A percentile compares a stretch with the other conserved stretches of the same genome.
Conservation (phyloP, 64 coral and sea anemone genomes). For the Acropora yongei region DNA sequence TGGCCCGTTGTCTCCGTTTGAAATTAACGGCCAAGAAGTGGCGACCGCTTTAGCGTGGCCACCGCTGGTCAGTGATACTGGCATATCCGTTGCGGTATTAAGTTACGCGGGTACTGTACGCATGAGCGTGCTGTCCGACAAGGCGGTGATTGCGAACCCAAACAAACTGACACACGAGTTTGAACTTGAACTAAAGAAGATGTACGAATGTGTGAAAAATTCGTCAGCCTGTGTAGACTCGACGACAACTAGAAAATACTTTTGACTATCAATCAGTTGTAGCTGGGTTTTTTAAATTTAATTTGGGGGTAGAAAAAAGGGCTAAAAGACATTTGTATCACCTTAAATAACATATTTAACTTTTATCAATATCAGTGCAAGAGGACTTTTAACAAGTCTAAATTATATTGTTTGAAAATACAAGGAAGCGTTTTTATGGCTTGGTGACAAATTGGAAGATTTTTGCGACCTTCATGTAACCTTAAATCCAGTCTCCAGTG, state of each 20-base stretch:
- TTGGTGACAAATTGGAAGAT: no score
- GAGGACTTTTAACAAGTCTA: no score
- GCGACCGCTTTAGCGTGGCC: slow-evolving; percentile 82
- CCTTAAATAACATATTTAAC: no score
- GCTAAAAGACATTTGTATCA: no score
- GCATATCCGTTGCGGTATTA: slow-evolving; percentile 85
- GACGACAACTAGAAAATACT: not conserved
- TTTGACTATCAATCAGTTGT: not conserved
- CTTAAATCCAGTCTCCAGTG: no score
- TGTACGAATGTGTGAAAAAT: slow-evolving; percentile 58
- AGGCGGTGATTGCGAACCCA: slow-evolving; percentile 59
- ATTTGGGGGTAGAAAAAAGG: not conserved
- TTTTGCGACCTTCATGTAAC: no score
- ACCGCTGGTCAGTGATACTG: slow-evolving; percentile 79
- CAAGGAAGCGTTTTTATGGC: no score
- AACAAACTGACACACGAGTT: slow-evolving; percentile 72
- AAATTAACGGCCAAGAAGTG: slow-evolving; percentile 69
- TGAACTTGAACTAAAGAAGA: slow-evolving; percentile 74
- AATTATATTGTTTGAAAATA: no score
- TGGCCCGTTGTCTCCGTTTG: slow-evolving; percentile 70
- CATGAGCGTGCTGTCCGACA: slow-evolving; percentile 76
- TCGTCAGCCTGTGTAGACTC: not conserved
- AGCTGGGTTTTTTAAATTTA: not conserved
- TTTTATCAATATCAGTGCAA: no score
- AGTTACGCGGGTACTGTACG: slow-evolving; percentile 85